Conservation (phyloP, 2,888 invertebrate species). For the Drosophila melanocephala region DNA sequence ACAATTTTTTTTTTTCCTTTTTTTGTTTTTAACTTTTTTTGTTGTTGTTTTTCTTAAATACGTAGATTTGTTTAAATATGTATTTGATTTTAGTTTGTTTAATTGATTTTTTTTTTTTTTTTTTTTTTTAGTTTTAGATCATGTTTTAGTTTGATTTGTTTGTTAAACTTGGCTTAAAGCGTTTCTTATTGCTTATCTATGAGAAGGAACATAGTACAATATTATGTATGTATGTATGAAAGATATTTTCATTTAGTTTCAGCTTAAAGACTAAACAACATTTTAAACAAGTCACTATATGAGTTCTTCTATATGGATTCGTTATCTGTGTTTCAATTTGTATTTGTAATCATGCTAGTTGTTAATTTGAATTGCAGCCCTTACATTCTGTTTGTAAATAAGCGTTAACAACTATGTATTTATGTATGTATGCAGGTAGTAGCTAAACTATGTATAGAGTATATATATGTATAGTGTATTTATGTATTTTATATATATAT, state of each 20-base stretch:
- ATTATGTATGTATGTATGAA: constrained; percentile 44
- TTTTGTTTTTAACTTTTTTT: constrained; percentile 17
- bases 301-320: constrained; percentile 38
- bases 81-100: constrained; percentile 49
- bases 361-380: constrained; percentile 44
- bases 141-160: constrained; percentile 70
- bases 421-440: constrained; percentile 27
- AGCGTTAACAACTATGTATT: constrained; percentile 54
- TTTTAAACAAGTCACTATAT: constrained; percentile 73
- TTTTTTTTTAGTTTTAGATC: constrained; percentile 55
- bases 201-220: constrained; percentile 81
- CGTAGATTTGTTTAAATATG: constrained; percentile 48
- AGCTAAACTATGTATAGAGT: constrained; percentile 27
- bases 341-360: constrained; percentile 14
- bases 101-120: constrained; percentile 34
- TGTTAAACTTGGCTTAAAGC: constrained; percentile 74
- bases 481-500: constrained; percentile 25
- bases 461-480: constrained; percentile 20
- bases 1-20: constrained; percentile 48
- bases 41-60: constrained; percentile 22
- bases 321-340: constrained; percentile 29
- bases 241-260: constrained; percentile 40
- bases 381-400: constrained; percentile 62
- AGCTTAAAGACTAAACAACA: constrained; percentile 79
- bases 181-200: constrained; percentile 81